Evolutionary conservation across 2,797 vertebrate genomes (phyloP).

Genomic region (Rhadinocentrus ornatus): DNA sequence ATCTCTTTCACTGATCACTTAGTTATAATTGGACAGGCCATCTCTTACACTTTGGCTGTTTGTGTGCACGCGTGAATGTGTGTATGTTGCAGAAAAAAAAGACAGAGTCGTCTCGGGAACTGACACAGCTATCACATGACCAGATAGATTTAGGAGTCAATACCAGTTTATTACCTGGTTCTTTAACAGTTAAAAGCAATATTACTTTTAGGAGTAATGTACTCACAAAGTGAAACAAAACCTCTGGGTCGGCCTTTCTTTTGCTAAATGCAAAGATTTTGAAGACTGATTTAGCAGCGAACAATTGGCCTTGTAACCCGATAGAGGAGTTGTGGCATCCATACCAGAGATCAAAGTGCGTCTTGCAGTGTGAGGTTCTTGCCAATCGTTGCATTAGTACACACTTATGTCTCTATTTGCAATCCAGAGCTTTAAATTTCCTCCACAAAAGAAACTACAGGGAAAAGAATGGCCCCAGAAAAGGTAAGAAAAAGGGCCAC

Average conservation of each 20-base stretch:
- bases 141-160: constrained; percentile 1
- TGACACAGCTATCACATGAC: constrained; percentile 50
- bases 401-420: too few species aligned
- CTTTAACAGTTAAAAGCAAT: not conserved
- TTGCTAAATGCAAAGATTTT: not conserved
- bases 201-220: not conserved
- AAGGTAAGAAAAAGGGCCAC: too few species aligned
- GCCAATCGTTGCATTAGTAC: too few species aligned
- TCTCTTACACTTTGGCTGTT: constrained; percentile 11
- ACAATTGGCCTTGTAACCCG: too few species aligned
- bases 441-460: too few species aligned
- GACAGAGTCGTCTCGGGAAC: constrained; percentile 64
- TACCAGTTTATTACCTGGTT: not conserved
- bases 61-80: not conserved
- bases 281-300: not conserved
- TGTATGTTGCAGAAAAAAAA: constrained; percentile 6
- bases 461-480: too few species aligned
- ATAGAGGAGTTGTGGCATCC: too few species aligned
- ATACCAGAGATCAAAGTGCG: too few species aligned
- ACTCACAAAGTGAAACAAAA: not conserved
- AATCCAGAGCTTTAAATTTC: too few species aligned
- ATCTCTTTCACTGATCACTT: constrained; percentile 78
- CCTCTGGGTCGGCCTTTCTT: too few species aligned
- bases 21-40: constrained; percentile 80
- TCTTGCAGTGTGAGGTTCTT: too few species aligned